These are phyloP conservation scores for Ennomos erosarius DNA, from an alignment of 2,888 invertebrate genomes.

Conservation along the genomic window DNA sequence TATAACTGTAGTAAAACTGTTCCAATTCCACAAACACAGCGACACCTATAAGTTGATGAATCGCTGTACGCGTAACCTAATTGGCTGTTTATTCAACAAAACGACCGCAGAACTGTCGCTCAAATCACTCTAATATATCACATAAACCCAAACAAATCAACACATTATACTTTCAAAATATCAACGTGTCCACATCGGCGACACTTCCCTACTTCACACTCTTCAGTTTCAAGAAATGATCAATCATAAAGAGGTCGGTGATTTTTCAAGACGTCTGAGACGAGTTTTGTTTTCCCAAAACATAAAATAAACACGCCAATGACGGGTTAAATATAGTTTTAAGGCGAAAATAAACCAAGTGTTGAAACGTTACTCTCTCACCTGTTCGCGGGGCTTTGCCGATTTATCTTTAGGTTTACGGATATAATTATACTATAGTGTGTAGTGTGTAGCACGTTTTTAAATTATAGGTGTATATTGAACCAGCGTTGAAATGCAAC, in stretches of 20 bases:
- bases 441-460: too few relatives aligned
- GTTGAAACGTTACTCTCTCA: conserved; percentile 71
- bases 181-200: conserved; percentile 46
- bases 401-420: conserved; percentile 54
- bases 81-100: conserved; percentile 44
- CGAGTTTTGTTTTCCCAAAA: conserved; percentile 78
- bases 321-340: conserved; percentile 69
- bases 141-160: conserved; percentile 74
- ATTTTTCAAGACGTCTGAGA: conserved; percentile 75
- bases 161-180: conserved; percentile 70
- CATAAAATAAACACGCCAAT: conserved; percentile 65
- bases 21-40: too few relatives aligned
- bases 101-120: conserved; percentile 47
- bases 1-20: too few relatives aligned
- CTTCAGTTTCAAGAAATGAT: conserved; percentile 78
- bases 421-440: conserved; percentile 27
- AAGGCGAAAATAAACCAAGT: conserved; percentile 66
- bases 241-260: conserved; percentile 80
- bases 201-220: conserved; percentile 45
- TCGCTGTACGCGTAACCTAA: conserved; percentile 10
- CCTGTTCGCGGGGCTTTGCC: conserved; percentile 56
- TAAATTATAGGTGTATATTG: too few relatives aligned
- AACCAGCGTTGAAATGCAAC: too few relatives aligned
- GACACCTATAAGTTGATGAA: not conserved
- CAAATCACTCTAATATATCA: conserved; percentile 68